These are phyloP conservation scores for Brachyalestes nurse DNA, from an alignment of 2,797 vertebrate species.

Conservation along the genomic window DNA sequence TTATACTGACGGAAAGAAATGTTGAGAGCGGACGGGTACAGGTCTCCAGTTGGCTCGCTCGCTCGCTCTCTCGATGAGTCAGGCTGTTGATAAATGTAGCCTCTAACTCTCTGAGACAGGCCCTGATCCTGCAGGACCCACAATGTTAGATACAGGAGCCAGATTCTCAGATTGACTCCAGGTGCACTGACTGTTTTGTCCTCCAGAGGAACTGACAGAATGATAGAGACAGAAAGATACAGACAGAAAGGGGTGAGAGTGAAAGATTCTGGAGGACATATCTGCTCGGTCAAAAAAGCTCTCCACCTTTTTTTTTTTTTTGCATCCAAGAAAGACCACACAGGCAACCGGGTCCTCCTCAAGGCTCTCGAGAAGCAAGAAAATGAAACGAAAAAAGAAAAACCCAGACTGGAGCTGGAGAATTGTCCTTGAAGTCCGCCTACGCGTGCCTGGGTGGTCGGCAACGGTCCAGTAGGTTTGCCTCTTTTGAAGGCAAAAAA, in stretches of 20 bases:
- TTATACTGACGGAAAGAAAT: not conserved
- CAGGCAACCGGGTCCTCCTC: not conserved
- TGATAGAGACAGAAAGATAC: not conserved
- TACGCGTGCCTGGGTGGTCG: conserved; percentile 65
- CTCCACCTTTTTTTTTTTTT: not conserved
- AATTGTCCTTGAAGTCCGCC: conserved; percentile 60
- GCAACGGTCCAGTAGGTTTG: not conserved
- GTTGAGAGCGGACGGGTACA: not conserved
- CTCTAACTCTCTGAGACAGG: conserved; percentile 40
- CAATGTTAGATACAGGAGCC: conserved; percentile 12
- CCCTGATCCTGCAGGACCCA: conserved; percentile 32
- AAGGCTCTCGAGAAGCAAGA: not conserved
- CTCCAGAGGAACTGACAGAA: conserved; percentile 11
- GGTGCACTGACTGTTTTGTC: not conserved
- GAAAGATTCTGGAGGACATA: not conserved
- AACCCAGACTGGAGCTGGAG: not conserved
- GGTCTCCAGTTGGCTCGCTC: conserved; percentile 5
- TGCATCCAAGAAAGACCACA: not conserved
- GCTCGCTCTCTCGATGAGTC: conserved; percentile 6
- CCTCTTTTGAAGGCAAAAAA: not conserved
- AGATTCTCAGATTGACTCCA: conserved; percentile 36
- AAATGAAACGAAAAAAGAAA: too few relatives aligned
- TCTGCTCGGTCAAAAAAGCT: not conserved
- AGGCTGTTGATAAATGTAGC: conserved; percentile 43
- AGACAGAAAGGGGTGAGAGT: not conserved